These are phyloP conservation scores for Pristionchus mayeri DNA, from an alignment of 2,888 invertebrate genomes.

Conservation along the genomic window DNA sequence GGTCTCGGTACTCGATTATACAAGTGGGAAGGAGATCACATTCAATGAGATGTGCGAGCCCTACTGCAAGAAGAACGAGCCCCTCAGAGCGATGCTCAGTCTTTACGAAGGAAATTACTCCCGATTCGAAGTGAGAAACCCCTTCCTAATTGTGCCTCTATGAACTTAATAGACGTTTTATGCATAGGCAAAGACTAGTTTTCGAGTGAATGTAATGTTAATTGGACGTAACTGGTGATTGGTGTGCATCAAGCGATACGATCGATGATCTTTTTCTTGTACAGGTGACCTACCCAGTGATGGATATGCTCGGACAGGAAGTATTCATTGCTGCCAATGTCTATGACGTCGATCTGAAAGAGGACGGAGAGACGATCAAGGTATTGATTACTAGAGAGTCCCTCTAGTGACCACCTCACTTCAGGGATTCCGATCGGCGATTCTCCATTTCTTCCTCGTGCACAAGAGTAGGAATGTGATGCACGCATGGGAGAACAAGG, in stretches of 20 bases:
- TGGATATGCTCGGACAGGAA: constrained; percentile 59
- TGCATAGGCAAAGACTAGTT: too few relatives aligned
- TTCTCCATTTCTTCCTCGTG: constrained; percentile 62
- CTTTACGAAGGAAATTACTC: constrained; percentile 57
- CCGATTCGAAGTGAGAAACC: constrained; percentile 46
- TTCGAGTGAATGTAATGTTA: too few relatives aligned
- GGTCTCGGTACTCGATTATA: constrained; percentile 40
- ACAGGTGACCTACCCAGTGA: constrained; percentile 65
- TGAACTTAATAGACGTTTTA: too few relatives aligned
- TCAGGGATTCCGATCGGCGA: constrained; percentile 56
- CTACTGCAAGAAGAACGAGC: constrained; percentile 67
- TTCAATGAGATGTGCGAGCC: constrained; percentile 63
- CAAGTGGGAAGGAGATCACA: constrained; percentile 30
- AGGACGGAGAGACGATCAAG: constrained; percentile 47
- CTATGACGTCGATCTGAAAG: constrained; percentile 57
- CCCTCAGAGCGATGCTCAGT: constrained; percentile 59
- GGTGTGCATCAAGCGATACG: too few relatives aligned
- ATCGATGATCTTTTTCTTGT: too few relatives aligned
- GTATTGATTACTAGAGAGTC: not conserved
- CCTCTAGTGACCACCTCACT: not conserved
- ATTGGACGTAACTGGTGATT: too few relatives aligned
- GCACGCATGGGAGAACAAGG: constrained; percentile 61
- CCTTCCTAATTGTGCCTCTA: too few relatives aligned
- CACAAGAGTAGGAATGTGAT: constrained; percentile 55
- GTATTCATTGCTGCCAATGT: constrained; percentile 64